These are phyloP conservation scores for Trichopoda pennipes DNA, from an alignment of 2,888 invertebrate species.

Conservation along the genomic window DNA sequence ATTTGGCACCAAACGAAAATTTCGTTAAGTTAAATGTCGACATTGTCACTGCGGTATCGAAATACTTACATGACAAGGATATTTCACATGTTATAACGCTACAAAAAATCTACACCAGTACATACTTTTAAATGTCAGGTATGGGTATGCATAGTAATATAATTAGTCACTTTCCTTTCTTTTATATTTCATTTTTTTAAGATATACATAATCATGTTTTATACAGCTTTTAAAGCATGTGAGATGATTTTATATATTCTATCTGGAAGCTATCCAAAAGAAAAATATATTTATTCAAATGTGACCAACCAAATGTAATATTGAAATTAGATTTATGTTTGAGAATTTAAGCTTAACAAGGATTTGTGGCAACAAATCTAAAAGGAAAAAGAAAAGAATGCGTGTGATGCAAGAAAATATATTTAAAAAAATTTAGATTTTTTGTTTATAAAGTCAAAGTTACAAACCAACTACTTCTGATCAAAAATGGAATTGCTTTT, in stretches of 20 bases:
- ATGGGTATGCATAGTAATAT: not conserved
- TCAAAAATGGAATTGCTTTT: too few species aligned
- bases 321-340: too few species aligned
- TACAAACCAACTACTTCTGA: too few species aligned
- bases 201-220: not conserved
- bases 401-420: too few species aligned
- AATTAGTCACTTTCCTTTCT: not conserved
- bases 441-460: too few species aligned
- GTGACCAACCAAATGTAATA: not conserved
- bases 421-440: too few species aligned
- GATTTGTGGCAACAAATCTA: too few species aligned
- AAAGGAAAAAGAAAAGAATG: too few species aligned
- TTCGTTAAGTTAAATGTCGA: conserved; percentile 70
- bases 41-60: conserved; percentile 70
- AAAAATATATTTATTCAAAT: not conserved
- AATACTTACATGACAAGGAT: conserved; percentile 67
- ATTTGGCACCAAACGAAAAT: conserved; percentile 68
- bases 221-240: conserved; percentile 1
- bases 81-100: conserved; percentile 55
- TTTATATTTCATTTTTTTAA: not conserved
- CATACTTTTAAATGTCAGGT: not conserved
- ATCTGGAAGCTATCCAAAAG: not conserved
- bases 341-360: too few species aligned
- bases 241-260: not conserved
- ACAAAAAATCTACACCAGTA: conserved; percentile 4